These are phyloP conservation scores for Lumbricus terrestris DNA, from an alignment of 2,888 invertebrate species.

Conservation along the genomic window DNA sequence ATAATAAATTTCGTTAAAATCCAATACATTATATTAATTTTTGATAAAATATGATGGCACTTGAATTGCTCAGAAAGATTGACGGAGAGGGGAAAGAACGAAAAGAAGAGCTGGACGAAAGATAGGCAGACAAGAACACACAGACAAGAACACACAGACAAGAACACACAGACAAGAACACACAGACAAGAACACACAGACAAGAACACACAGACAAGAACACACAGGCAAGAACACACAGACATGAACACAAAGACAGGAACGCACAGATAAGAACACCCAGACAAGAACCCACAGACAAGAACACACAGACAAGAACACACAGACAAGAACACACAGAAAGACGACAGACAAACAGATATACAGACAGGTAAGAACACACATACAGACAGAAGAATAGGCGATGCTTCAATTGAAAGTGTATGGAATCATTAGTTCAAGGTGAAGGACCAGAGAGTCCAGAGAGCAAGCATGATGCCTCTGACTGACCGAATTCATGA, in stretches of 20 bases:
- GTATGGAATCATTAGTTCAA: not conserved
- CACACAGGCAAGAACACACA: not conserved
- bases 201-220: too few species aligned
- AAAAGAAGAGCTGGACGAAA: too few species aligned
- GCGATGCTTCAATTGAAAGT: not conserved
- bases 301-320: too few species aligned
- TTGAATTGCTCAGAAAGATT: not conserved
- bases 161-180: too few species aligned
- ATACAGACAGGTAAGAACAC: not conserved
- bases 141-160: too few species aligned
- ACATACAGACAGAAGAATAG: not conserved
- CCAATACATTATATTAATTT: too few species aligned
- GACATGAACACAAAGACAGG: too few species aligned
- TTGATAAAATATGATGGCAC: not conserved
- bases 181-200: too few species aligned
- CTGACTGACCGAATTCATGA: slow-evolving; percentile 28
- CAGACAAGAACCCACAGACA: not conserved
- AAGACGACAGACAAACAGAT: not conserved
- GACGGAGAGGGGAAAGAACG: not conserved
- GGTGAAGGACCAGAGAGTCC: not conserved
- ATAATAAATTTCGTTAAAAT: too few species aligned
- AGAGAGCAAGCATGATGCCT: too few species aligned
- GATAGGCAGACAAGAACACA: not conserved
- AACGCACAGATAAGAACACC: too few species aligned
- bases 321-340: too few species aligned